A percentile compares a stretch with the other conserved stretches of the same genome.
Conservation (phyloP, 2,888 invertebrate genomes). For the Myathropa florea region DNA sequence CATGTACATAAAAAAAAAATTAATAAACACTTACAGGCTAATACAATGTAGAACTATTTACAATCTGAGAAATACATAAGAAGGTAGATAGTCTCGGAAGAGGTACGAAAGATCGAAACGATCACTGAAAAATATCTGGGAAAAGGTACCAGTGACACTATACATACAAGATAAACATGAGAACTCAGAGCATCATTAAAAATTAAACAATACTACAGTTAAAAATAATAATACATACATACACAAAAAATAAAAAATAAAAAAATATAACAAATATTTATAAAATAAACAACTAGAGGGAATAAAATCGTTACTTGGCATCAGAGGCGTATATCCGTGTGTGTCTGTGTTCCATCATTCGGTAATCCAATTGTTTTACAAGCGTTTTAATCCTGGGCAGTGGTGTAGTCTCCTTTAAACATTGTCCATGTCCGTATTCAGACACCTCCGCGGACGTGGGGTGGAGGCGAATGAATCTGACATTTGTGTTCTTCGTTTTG, state of each 20-base stretch:
- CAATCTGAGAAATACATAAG: slow-evolving; percentile 59
- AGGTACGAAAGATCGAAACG: slow-evolving; percentile 60
- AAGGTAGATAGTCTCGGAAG: slow-evolving; percentile 52
- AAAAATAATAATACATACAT: slow-evolving; percentile 46
- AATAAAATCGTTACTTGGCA: slow-evolving; percentile 71
- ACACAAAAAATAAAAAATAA: slow-evolving; percentile 21
- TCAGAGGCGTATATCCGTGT: slow-evolving; percentile 70
- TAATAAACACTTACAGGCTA: slow-evolving; percentile 58
- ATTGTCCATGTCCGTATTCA: slow-evolving; percentile 38
- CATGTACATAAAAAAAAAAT: slow-evolving; percentile 55
- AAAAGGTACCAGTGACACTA: slow-evolving; percentile 70
- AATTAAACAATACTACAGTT: slow-evolving; percentile 15
- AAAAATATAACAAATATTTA: slow-evolving; percentile 51
- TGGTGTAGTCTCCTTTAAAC: slow-evolving; percentile 44
- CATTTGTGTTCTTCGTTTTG: slow-evolving; percentile 24
- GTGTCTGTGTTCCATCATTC: slow-evolving; percentile 54
- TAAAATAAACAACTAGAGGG: slow-evolving; percentile 70
- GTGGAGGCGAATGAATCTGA: slow-evolving; percentile 44
- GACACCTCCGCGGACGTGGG: not conserved
- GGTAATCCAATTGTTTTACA: slow-evolving; percentile 52
- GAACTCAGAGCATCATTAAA: slow-evolving; percentile 54
- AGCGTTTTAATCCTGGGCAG: slow-evolving; percentile 39
- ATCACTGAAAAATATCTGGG: slow-evolving; percentile 53
- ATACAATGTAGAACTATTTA: slow-evolving; percentile 61
- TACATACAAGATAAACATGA: slow-evolving; percentile 48